Evolutionary conservation across 2,888 invertebrate species (phyloP), one percentile per base, ranked within the genome.

Genomic region (Drosophila cyrtoloma): DNA sequence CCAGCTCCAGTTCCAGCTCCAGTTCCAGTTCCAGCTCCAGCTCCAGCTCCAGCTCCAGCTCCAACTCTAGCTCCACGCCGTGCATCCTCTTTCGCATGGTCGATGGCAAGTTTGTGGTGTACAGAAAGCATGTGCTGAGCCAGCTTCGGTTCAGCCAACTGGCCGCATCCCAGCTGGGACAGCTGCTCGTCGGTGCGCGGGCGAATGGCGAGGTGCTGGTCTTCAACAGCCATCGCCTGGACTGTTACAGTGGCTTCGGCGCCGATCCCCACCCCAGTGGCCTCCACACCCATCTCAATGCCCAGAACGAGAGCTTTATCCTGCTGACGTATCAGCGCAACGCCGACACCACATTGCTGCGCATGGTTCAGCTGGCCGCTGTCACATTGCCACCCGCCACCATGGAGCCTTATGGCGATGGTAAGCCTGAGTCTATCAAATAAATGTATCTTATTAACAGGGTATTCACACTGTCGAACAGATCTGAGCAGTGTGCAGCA

Each of bases 181-280:
- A 89, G 47, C 85, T 92, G 37, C 63, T 93, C 39, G 79, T 91
- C 19, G 92, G 86, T 0, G 76, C 89, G 0, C 86, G 89, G 1
- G 28, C 55, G 47, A 90, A 83, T 33, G 90, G 86, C 2, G 89
- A 90, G 35, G 77, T 93, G 5, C 61, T 87, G 44, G 81, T 92
- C 19, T 92, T 89, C 60, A 84, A 90, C 5, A 91, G 80, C 61
- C 76, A 85, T 10, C 88, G 89, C 1, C 66, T 93, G 75, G 92
- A 92, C 62, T 93, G 93, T 69, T 92, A 89, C 64, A 90, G 85
- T 22, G 91, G 88, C 32, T 92, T 91, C 28, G 73, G 69, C 0
- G 77, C 79, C 0, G 76, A 82, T 9, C 37, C 57, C 14, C 74
- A 87, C 32, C 84, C 91, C 3, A 76, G 61, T n/a, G 77, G 81